Evolutionary conservation across 2,797 vertebrate species (phyloP).

Genomic region (Sebastes oblongus): DNA sequence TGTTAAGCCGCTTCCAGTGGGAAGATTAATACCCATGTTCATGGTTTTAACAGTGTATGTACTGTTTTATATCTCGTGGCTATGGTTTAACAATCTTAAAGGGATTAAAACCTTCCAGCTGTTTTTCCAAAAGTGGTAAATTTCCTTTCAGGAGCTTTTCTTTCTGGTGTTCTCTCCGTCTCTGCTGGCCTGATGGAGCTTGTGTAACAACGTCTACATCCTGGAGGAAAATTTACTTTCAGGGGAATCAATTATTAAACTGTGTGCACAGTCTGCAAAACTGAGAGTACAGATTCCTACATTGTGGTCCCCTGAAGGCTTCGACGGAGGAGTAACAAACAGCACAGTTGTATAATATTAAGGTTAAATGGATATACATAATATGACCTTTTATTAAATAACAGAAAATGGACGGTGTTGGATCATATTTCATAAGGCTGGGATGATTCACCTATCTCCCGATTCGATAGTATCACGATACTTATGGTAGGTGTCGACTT

Average conservation of each 20-base stretch:
- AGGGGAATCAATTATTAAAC: constrained; percentile 56
- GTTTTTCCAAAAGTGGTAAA: too few relatives aligned
- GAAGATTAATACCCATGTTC: background rate
- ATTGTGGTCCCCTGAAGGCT: background rate
- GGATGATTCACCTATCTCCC: too few relatives aligned
- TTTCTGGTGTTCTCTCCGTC: background rate
- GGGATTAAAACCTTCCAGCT: background rate
- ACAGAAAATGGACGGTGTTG: background rate
- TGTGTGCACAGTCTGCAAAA: constrained; percentile 34
- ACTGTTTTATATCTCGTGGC: background rate
- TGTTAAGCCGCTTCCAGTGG: background rate
- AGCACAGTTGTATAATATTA: background rate
- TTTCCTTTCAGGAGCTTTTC: background rate
- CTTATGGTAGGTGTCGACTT: too few relatives aligned
- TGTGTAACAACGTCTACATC: constrained; percentile 40
- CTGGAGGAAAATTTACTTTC: constrained; percentile 48
- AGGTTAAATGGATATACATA: background rate
- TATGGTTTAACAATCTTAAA: background rate
- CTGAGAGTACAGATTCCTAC: background rate
- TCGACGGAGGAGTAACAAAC: background rate
- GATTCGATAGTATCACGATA: too few relatives aligned
- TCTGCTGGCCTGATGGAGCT: constrained; percentile 11
- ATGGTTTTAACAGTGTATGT: background rate
- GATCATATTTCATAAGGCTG: too few relatives aligned
- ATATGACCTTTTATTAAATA: background rate